These are phyloP conservation scores for Malaclemys terrapin DNA, from an alignment of 2,113 vertebrate genomes.

Conservation along the genomic window DNA sequence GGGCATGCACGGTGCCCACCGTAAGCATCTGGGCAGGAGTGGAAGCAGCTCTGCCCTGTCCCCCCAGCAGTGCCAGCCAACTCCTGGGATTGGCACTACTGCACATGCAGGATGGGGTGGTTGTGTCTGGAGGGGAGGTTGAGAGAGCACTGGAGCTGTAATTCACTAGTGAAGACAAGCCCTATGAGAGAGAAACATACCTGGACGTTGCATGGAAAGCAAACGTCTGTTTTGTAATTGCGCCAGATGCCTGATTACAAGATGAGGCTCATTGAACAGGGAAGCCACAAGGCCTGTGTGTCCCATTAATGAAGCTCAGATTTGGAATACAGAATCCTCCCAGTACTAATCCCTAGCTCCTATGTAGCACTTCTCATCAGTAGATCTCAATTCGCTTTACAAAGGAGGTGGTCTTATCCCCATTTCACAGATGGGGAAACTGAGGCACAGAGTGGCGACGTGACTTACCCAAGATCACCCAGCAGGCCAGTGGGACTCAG, in stretches of 20 bases:
- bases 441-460: not conserved
- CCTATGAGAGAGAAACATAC: not conserved
- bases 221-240: not conserved
- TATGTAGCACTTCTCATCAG: not conserved
- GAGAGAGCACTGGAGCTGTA: not conserved
- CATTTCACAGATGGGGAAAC: not conserved
- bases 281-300: not conserved
- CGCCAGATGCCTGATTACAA: not conserved
- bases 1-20: not conserved
- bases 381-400: not conserved
- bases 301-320: not conserved
- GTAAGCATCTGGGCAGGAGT: not conserved
- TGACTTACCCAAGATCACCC: not conserved
- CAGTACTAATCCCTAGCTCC: not conserved
- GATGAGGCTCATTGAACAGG: not conserved
- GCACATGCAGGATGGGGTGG: not conserved
- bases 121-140: not conserved
- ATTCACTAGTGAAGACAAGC: not conserved
- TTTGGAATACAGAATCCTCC: not conserved
- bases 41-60: not conserved
- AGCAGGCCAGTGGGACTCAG: not conserved
- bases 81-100: not conserved
- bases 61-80: not conserved
- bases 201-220: not conserved
- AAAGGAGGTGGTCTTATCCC: not conserved